phyloP scores from a whole-genome alignment of 92 coral and sea anemone genomes.

The Porites evermanni region DNA sequence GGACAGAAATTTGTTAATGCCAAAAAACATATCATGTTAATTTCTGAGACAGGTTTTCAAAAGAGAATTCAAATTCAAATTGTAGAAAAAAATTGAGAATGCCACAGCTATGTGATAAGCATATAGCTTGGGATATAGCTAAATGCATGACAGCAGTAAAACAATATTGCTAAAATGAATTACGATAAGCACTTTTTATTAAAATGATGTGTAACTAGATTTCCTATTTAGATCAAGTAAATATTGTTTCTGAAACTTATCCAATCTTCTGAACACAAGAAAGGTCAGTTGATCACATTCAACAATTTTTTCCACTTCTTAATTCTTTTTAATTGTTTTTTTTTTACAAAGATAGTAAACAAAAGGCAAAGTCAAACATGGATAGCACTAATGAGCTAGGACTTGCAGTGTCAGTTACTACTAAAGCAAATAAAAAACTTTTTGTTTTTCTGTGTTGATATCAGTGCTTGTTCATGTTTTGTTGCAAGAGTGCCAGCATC shows the following conservation, averaged over 20 bases:
- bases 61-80: conserved; percentile 35
- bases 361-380: conserved; percentile 56
- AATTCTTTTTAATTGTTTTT: conserved; percentile 44
- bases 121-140: conserved; percentile 37
- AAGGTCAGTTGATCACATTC: conserved; percentile 55
- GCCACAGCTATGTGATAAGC: conserved; percentile 14
- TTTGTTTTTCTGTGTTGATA: conserved; percentile 55
- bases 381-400: conserved; percentile 47
- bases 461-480: conserved; percentile 54
- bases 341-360: conserved; percentile 44
- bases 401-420: conserved; percentile 49
- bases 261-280: conserved; percentile 45
- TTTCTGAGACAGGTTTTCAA: conserved; percentile 53
- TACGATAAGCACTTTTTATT: conserved; percentile 35
- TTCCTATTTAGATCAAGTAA: conserved; percentile 44
- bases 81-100: conserved; percentile 7
- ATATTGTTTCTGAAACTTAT: conserved; percentile 42
- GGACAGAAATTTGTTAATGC: conserved; percentile 49
- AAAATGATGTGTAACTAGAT: conserved; percentile 44
- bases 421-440: conserved; percentile 37
- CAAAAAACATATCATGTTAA: conserved; percentile 40
- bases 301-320: conserved; percentile 46
- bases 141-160: conserved; percentile 38
- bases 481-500: conserved; percentile 53
- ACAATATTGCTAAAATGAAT: conserved; percentile 39